Evolutionary conservation across 2,888 invertebrate genomes (phyloP), one percentile per base, ranked within the genome.

Genomic region (Odontomyia ornata): DNA sequence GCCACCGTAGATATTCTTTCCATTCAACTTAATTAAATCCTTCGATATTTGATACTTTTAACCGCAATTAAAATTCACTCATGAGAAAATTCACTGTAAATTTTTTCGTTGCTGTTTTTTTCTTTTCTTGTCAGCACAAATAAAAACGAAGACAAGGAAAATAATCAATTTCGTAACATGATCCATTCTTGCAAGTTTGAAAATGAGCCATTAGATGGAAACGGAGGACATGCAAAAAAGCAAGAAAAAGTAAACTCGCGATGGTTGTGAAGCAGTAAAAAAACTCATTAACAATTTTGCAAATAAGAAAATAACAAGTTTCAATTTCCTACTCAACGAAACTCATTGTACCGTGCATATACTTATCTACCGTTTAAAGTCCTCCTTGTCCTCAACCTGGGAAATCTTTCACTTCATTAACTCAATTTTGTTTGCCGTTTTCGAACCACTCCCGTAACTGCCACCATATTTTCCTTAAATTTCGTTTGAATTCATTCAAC

Each of bases 401-500:
- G 30, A 30, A 64, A 64, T 64, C 27, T 64, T 64, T 28, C 64
- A 13, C 64, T 64, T 64, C 30, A 64, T 64, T 64, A 64, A 27
- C 30, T 64, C 64, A 64, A 27, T 28, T 28, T 28, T 25, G 30
- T 64, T 30, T 30, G 64, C 15, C 25, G 21, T 21, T 60, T 23
- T 4, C 7, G 7, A 18, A 18, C 60, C 25, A 13, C 60, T 0
- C 60, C 11, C 21, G 5, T 13, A 25, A 60, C 23, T 60, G 23
- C 60, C 27, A 64, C 64, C 64, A 30, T 28, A 30, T 64, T 64
- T 60, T 21, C 11, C 11, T 60, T 23, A 60, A 60, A 0, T 25
- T 21, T 60, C 23, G 60, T 4, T 0, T 60, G 2, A 0, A 25
- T 60, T 7, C 7, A 18, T 23, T 60, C 23, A 1, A 27, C 15